Base-by-base conservation (phyloP, 2,888 invertebrate genomes). In the Euclidia mi region DNA sequence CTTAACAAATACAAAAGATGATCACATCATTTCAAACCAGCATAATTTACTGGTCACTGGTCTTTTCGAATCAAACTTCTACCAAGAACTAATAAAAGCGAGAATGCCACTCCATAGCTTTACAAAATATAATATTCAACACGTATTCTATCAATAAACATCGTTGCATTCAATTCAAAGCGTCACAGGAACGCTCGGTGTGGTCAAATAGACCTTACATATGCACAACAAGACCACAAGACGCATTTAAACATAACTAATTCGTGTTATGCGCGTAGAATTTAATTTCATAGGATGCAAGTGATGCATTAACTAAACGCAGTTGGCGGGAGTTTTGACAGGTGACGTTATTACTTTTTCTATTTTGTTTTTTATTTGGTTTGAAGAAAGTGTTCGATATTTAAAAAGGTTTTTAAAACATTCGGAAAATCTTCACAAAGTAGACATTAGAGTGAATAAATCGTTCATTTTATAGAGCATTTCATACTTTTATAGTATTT, bases 201-300 rank as follows among this genome's bases (percentile, higher is more conserved):
- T 92, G 92, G 93, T 89, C 92, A 89, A 88, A 66, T 62, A 73
- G 79, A 78, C 71, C 58, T 80, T 90, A 82, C 65, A 74, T 77
- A 90, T 90, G 87, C 90, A 75, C 50, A 56, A 66, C 78, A 71
- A 62, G 53, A 52, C 60, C 60, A 69, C 67, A 62, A 76, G 70
- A 69, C 74, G 83, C 82, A 81, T 76, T 82, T 85, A 85, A 88
- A 88, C 86, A 88, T 88, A 88, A 88, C 88, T 88, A 88, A 88
- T 88, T 84, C 82, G 86, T 66, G 56, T 53, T 75, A 79, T 81
- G 86, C 73, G 77, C 34, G 47, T 71, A 59, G 88, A 86, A 88
- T 88, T 59, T 70, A 73, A 69, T 82, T 68, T 63, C 58, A 44
- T 60, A 45, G 71, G 74, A 79, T 71, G 75, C 78, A 78, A 64